Conservation (phyloP, 2,797 vertebrate genomes). For the Buceros bicornis region DNA sequence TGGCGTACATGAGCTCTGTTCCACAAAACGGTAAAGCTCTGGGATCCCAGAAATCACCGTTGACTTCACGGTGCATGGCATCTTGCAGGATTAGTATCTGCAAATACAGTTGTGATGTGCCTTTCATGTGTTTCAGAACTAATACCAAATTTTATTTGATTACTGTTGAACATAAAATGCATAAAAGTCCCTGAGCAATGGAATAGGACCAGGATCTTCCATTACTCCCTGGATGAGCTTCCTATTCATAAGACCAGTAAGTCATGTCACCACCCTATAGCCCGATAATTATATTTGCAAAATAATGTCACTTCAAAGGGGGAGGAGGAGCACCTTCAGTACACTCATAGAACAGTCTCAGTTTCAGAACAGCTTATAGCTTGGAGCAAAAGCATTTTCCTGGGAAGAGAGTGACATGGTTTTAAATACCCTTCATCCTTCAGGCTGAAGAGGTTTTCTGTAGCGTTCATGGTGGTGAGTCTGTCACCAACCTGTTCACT, state of each 20-base stretch:
- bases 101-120: background rate
- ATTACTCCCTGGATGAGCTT: background rate
- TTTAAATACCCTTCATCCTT: background rate
- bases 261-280: background rate
- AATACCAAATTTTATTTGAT: background rate
- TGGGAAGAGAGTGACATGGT: background rate
- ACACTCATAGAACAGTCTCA: background rate
- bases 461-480: background rate
- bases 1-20: background rate
- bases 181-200: background rate
- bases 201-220: background rate
- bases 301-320: constrained; percentile 29
- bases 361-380: background rate
- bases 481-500: background rate
- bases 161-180: background rate
- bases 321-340: background rate
- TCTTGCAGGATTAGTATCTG: background rate
- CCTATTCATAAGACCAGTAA: background rate
- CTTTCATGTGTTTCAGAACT: background rate
- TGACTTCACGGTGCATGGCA: background rate
- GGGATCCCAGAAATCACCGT: background rate
- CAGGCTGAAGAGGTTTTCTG: background rate
- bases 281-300: constrained; percentile 36
- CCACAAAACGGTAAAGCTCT: background rate
- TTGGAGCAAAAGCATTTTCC: constrained; percentile 24